Conservation (phyloP, 2,888 invertebrate species). For the Hydrotaea diabolus region DNA sequence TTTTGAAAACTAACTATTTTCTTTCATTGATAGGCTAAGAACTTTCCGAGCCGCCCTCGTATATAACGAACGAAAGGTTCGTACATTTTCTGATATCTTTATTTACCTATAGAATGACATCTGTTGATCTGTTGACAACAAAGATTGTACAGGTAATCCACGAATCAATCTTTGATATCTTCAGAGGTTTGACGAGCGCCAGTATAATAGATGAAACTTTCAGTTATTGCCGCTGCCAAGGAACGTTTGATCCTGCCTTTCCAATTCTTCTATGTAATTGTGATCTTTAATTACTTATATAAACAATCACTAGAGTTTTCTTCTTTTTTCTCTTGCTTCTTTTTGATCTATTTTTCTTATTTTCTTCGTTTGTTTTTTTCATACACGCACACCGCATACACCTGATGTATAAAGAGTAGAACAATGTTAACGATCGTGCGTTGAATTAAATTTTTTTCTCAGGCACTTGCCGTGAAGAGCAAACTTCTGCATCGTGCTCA, state of each 20-base stretch:
- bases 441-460: too few species aligned
- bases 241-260: constrained; percentile 27
- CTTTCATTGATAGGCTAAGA: too few species aligned
- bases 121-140: constrained; percentile 46
- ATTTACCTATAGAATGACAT: constrained; percentile 59
- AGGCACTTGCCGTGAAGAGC: too few species aligned
- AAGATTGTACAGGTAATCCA: constrained; percentile 61
- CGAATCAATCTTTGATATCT: constrained; percentile 58
- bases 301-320: not conserved
- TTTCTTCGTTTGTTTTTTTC: not conserved
- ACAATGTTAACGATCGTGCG: too few species aligned
- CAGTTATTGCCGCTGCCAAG: constrained; percentile 14
- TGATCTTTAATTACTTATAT: not conserved
- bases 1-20: too few species aligned
- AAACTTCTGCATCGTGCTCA: too few species aligned
- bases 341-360: constrained; percentile 8
- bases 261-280: constrained; percentile 51
- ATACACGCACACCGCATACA: too few species aligned
- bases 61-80: too few species aligned
- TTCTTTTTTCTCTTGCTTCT: not conserved
- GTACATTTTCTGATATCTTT: too few species aligned
- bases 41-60: too few species aligned
- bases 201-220: constrained; percentile 29
- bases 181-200: too few species aligned
- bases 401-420: too few species aligned